Conservation (phyloP, 2,113 vertebrate species). For the Balaenoptera acutorostrata region DNA sequence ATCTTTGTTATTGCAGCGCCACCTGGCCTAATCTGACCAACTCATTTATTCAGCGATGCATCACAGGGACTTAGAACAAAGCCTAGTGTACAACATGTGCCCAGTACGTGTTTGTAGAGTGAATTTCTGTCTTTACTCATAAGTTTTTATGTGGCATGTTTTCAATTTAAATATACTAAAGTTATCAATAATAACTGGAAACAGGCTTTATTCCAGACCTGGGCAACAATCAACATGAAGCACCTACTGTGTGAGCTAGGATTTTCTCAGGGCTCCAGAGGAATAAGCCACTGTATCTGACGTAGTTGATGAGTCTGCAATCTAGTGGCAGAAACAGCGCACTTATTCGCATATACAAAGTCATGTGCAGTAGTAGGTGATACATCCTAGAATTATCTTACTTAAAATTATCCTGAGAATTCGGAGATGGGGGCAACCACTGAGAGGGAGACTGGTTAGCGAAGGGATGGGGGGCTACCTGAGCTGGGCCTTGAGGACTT, state of each 20-base stretch:
- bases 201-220: not conserved
- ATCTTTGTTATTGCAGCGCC: not conserved
- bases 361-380: not conserved
- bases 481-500: not conserved
- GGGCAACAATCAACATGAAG: not conserved
- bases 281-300: not conserved
- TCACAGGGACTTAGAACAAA: not conserved
- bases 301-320: not conserved
- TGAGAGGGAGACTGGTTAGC: not conserved
- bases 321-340: not conserved
- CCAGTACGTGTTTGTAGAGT: not conserved
- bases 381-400: not conserved
- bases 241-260: not conserved
- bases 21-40: not conserved
- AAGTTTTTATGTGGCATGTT: not conserved
- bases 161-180: not conserved
- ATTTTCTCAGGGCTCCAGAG: not conserved
- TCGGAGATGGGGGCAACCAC: not conserved
- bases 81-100: not conserved
- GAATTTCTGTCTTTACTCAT: not conserved
- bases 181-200: not conserved
- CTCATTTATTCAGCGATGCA: not conserved
- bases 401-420: not conserved
- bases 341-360: too few species aligned
- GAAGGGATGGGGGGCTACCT: too few species aligned